Evolutionary conservation across 2,888 invertebrate genomes (phyloP).

Genomic region (Agrotis segetum): DNA sequence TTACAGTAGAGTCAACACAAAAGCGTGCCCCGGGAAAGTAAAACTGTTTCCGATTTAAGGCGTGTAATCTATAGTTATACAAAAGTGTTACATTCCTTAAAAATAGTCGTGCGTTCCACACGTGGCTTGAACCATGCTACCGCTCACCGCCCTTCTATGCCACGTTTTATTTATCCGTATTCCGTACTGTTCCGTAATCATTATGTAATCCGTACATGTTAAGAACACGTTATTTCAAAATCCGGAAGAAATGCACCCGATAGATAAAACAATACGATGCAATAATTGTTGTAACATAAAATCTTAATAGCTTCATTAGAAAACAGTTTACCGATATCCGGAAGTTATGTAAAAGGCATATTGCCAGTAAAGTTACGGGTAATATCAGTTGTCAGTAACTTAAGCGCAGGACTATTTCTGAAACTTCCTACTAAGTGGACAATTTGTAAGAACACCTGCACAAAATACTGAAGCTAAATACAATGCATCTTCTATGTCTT

Average conservation of each 20-base stretch:
- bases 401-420: not conserved
- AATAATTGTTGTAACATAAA: constrained; percentile 35
- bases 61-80: constrained; percentile 46
- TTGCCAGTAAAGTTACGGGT: not conserved
- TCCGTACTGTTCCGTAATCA: constrained; percentile 56
- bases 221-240: constrained; percentile 48
- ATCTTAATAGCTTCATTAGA: constrained; percentile 20
- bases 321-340: constrained; percentile 9
- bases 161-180: constrained; percentile 63
- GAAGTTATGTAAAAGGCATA: not conserved
- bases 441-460: not conserved
- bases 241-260: constrained; percentile 35
- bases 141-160: constrained; percentile 72
- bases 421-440: not conserved
- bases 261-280: constrained; percentile 33
- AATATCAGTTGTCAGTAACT: not conserved
- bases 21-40: constrained; percentile 36
- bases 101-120: constrained; percentile 76
- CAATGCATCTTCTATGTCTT: constrained; percentile 1
- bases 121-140: constrained; percentile 71
- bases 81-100: constrained; percentile 69
- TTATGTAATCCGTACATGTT: constrained; percentile 56
- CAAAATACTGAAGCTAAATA: constrained; percentile 3
- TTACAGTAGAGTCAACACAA: constrained; percentile 50
- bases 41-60: constrained; percentile 53